phyloP scores from a whole-genome alignment of 2,113 vertebrate species.

The Todiramphus chloris region DNA sequence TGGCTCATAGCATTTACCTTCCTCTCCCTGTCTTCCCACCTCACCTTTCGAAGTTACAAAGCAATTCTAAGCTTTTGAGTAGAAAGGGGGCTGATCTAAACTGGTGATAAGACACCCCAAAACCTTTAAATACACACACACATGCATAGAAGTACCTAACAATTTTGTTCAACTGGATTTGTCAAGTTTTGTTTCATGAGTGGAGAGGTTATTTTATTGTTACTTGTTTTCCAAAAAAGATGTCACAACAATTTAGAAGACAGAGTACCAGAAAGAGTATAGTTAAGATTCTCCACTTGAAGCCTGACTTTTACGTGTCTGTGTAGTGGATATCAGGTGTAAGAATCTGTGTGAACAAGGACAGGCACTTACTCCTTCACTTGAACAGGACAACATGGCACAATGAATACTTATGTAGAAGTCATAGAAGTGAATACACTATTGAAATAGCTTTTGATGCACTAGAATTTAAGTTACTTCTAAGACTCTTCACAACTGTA shows the following conservation, averaged over 20 bases:
- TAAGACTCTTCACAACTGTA: background rate
- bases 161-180: background rate
- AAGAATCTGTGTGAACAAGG: background rate
- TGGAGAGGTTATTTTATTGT: background rate
- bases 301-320: background rate
- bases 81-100: background rate
- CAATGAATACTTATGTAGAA: background rate
- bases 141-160: background rate
- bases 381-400: background rate
- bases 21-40: background rate
- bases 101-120: background rate
- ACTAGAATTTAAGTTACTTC: background rate
- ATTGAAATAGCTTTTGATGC: background rate
- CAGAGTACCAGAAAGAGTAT: background rate
- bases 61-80: background rate
- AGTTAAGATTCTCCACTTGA: background rate
- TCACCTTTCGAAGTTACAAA: background rate
- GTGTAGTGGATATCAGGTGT: background rate
- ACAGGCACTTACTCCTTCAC: background rate
- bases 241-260: background rate
- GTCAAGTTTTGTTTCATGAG: background rate
- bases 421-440: background rate
- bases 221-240: background rate
- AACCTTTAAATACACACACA: background rate
- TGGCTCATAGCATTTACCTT: background rate